Evolutionary conservation across 2,888 invertebrate species (phyloP), one percentile per base, ranked within the genome.

Genomic region (Gasteruption jaculator): DNA sequence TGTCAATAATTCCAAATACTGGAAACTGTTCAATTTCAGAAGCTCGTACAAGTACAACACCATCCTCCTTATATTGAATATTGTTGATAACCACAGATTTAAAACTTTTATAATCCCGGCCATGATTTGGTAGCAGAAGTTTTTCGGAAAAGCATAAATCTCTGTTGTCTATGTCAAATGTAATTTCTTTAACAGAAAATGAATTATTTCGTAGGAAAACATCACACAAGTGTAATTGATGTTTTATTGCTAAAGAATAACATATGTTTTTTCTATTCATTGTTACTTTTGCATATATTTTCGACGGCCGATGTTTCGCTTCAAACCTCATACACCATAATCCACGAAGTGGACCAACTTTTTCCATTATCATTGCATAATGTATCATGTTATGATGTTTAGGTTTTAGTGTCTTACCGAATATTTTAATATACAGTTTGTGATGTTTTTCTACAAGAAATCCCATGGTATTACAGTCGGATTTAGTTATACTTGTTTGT

Each of bases 351-450:
- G 54, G 54, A 14, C 55, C 56, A 42, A 49, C 46, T 18, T 44
- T 25, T 15, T 26, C 16, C 20, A 53, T 50, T 20, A 52, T 37
- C 12, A 39, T 3, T 8, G 48, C 40, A 42, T 55, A 56, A 41
- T 56, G 56, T 2, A 31, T 11, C 22, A 55, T 14, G 42, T 46
- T 50, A 34, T 56, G 54, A 35, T 55, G 54, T 38, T 55, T 55
- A 2, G 52, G 45, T 31, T 40, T 42, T 26, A 50, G 10, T 3
- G 12, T 26, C 12, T 11, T 8, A 20, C 38, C 15, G 22, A 29
- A 29, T 22, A 37, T 43, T 31, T 12, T 45, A 38, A 45, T 46
- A 48, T 31, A 43, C 15, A 31, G 11, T 12, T 31, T 31, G 22
- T 38, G 15, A n/a, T 24, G 19, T 10, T 21, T 15, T 38, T 21